Evolutionary conservation across 2,113 vertebrate genomes (phyloP), one percentile per base, ranked within the genome.

Genomic region (Heliornis fulica): DNA sequence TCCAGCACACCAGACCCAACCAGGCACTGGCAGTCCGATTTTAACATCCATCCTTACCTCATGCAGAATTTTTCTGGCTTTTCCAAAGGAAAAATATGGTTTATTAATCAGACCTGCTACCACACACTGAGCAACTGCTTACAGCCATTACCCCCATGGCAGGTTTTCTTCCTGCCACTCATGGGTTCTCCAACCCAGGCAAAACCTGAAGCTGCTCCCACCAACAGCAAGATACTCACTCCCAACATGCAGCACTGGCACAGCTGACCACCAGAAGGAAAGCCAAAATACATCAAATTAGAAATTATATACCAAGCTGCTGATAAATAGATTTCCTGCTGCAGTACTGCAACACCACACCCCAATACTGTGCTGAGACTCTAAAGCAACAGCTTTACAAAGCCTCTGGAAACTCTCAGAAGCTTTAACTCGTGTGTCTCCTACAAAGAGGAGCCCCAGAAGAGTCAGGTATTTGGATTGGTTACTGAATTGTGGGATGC

Each of bases 91-190:
- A 51, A 14, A 28, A 18, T 32, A 63, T 68, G 2, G 17, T 5
- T 70, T 19, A 43, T 9, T n/a, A 8, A 76, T 25, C 34, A 60
- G 34, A 78, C 15, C 18, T 25, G 34, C 23, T 6, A 19, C 38
- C 38, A 41, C 17, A 40, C 9, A 31, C 2, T 0, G 11, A 84
- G 21, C 13, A 20, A 28, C 36, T 22, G 23, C 74, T 56, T 10
- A 34, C 31, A 87, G 51, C 46, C 64, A n/a, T 13, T 3, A 29
- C 3, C 13, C 23, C 29, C 9, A 1, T 0, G 0, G 26, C 1
- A 1, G 3, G 25, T 40, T 57, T 14, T 76, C 32, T 31, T 34
- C 36, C 60, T 41, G 36, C 41, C 70, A 59, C 50, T 83, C 51
- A 22, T 2, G 15, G 2, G 23, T 19, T 71, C 79, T 26, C 11